Evolutionary conservation across 1,140 invertebrate species (phyloP).

Genomic region (Hermatobates lingyangjiaoensis): DNA sequence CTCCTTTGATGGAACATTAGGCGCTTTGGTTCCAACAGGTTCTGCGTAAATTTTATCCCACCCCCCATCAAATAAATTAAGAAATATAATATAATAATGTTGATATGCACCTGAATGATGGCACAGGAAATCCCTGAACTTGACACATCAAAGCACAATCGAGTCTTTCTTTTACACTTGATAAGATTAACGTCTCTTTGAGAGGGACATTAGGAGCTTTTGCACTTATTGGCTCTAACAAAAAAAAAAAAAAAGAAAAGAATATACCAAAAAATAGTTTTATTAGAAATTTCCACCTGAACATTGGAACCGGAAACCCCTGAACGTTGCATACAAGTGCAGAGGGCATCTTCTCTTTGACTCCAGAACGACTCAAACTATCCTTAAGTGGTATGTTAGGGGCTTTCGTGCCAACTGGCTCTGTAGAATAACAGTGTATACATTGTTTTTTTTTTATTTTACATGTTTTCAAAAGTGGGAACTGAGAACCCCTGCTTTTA

Average conservation of each 20-base stretch:
- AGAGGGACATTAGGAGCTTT: constrained; percentile 30
- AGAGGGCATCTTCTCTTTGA: constrained; percentile 24
- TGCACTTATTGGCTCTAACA: constrained; percentile 31
- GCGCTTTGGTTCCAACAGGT: constrained; percentile 32
- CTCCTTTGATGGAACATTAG: constrained; percentile 28
- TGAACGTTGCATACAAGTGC: constrained; percentile 45
- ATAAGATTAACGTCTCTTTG: constrained; percentile 25
- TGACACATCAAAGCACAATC: constrained; percentile 35
- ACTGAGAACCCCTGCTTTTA: no score
- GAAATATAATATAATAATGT: constrained; percentile 16
- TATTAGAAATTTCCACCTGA: constrained; percentile 25
- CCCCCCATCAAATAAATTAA: background rate
- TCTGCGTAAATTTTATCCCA: constrained; percentile 21
- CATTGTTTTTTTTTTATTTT: no score
- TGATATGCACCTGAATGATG: constrained; percentile 32
- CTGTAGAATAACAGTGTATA: no score
- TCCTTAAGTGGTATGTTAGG: constrained; percentile 27
- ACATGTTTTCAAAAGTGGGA: no score
- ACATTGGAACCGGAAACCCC: constrained; percentile 40
- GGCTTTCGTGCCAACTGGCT: constrained; percentile 33
- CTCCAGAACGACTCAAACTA: constrained; percentile 3
- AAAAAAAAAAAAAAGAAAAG: constrained; percentile 11
- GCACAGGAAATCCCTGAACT: constrained; percentile 43
- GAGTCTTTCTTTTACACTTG: constrained; percentile 25
- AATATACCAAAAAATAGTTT: background rate